Evolutionary conservation across 2,113 vertebrate species (phyloP).

Genomic region (Tupaia tana): DNA sequence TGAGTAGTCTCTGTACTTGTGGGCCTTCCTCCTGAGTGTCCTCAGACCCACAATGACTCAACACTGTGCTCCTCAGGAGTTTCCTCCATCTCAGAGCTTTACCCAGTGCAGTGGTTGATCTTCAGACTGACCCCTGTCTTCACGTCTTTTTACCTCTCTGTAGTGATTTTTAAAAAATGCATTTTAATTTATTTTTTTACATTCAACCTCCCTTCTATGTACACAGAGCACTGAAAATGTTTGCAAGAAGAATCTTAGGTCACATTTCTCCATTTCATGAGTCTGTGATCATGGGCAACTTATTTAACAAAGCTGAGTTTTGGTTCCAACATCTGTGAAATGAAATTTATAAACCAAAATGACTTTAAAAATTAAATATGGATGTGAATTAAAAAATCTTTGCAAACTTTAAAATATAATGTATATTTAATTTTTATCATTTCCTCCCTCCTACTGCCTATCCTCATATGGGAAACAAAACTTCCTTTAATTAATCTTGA

Average conservation of each 20-base stretch:
- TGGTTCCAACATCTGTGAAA: background rate
- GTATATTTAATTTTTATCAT: background rate
- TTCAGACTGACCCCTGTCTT: background rate
- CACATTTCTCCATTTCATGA: background rate
- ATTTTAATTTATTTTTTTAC: no score
- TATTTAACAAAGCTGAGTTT: background rate
- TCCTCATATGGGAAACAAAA: background rate
- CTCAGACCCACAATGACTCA: rapidly evolving
- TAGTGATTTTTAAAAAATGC: no score
- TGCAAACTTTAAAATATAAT: background rate
- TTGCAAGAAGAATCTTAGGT: background rate
- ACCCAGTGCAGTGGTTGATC: rapidly evolving
- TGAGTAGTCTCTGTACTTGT: background rate
- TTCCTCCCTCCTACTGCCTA: no score
- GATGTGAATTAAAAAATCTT: background rate
- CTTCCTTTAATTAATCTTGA: background rate
- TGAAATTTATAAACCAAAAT: no score
- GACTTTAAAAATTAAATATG: background rate
- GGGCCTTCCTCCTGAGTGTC: background rate
- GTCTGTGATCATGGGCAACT: background rate
- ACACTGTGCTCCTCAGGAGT: rapidly evolving
- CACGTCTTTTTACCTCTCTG: rapidly evolving
- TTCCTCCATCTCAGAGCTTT: background rate
- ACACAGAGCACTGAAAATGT: background rate
- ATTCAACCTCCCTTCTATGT: background rate